phyloP scores from a whole-genome alignment of 2,113 vertebrate genomes.

The Actinemys pallida region DNA sequence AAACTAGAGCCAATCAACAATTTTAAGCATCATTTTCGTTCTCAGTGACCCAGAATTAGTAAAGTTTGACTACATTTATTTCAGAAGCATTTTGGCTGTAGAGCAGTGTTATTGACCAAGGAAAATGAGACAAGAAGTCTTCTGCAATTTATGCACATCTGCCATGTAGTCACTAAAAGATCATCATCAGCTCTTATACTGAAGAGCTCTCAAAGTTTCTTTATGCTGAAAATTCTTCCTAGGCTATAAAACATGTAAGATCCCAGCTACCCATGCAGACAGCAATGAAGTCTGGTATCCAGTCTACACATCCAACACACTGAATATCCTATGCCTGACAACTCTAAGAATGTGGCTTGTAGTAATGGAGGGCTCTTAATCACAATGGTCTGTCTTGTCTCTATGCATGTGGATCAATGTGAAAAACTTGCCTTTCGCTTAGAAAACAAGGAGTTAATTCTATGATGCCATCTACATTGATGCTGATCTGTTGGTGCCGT shows the following conservation, averaged over 20 bases:
- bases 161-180: no score
- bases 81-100: no score
- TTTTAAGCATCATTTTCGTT: no score
- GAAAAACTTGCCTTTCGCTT: neutral
- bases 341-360: neutral
- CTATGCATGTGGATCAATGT: no score
- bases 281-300: neutral
- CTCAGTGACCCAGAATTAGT: no score
- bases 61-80: no score
- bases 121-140: accelerated
- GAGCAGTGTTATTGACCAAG: neutral
- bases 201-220: neutral
- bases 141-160: neutral
- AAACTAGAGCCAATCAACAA: no score
- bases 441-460: constrained; percentile 21
- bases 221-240: neutral
- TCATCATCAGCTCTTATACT: neutral
- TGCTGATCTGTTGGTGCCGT: constrained; percentile 24
- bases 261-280: neutral
- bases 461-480: constrained; percentile 1
- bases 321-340: neutral
- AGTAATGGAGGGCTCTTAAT: constrained; percentile 21
- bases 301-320: neutral
- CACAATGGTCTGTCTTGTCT: neutral
- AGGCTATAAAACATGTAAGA: neutral